Evolutionary conservation across 2,113 vertebrate genomes (phyloP).

Genomic region (Grammomys dolichurus): DNA sequence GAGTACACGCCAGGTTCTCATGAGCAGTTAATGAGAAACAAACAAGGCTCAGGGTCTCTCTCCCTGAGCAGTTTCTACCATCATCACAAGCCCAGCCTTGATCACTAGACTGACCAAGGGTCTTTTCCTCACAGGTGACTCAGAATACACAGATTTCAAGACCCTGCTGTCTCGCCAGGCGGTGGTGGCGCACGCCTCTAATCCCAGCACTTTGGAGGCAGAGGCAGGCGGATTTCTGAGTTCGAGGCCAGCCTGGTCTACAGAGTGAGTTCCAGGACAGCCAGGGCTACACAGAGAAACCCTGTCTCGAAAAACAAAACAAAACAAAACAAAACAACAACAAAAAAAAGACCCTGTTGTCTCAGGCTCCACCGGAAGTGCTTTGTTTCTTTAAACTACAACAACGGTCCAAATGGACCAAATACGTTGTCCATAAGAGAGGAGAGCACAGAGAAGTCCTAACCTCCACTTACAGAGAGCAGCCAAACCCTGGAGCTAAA

Average conservation of each 20-base stretch:
- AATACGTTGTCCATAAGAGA: rapidly evolving
- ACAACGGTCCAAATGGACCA: not conserved
- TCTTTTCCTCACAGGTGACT: not conserved
- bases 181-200: no score
- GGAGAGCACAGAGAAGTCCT: rapidly evolving
- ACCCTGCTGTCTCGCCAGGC: constrained; percentile 48
- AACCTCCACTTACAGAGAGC: not conserved
- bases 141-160: not conserved
- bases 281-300: no score
- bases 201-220: no score
- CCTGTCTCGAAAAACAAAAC: no score
- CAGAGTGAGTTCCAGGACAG: no score
- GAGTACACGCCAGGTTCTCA: not conserved
- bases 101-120: not conserved
- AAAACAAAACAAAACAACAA: no score
- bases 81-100: not conserved
- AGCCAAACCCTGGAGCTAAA: not conserved
- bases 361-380: constrained; percentile 16
- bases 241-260: no score
- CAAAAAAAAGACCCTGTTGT: constrained; percentile 24
- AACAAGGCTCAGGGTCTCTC: no score
- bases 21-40: no score
- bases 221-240: no score
- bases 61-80: not conserved
- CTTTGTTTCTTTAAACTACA: constrained; percentile 4